Percentiles rank a stretch among this genome's conserved stretches.
Evolutionary conservation across 1,140 invertebrate genomes (phyloP).

Genomic region (Procambarus virginalis): DNA sequence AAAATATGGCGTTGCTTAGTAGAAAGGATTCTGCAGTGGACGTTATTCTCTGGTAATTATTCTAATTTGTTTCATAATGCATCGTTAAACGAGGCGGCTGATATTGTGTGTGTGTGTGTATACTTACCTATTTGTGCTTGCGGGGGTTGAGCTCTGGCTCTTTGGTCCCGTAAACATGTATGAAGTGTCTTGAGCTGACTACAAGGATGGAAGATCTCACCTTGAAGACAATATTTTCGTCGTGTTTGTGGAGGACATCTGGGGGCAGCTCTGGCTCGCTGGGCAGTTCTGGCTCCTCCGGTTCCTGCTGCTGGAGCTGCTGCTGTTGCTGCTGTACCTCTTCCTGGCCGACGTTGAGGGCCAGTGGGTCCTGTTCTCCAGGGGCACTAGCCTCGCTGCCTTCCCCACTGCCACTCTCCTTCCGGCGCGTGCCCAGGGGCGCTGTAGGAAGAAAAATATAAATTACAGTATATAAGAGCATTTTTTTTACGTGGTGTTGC

Average conservation of each 20-base stretch:
- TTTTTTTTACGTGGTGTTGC: too few species aligned
- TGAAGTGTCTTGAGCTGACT: too few species aligned
- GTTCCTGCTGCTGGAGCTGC: constrained; percentile 43
- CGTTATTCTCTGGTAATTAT: too few species aligned
- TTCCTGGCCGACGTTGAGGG: neutral
- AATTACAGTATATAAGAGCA: too few species aligned
- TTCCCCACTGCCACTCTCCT: neutral
- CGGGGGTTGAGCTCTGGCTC: too few species aligned
- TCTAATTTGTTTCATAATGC: too few species aligned
- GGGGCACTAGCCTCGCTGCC: neutral
- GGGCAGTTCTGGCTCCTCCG: constrained; percentile 67
- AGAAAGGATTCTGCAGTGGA: too few species aligned
- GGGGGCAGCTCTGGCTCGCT: constrained; percentile 71
- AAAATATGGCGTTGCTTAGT: too few species aligned
- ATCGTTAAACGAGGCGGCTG: too few species aligned
- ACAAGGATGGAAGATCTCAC: neutral
- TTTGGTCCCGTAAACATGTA: too few species aligned
- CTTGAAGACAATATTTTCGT: constrained; percentile 69
- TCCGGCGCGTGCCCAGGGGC: constrained; percentile 13
- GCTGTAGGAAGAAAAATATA: neutral
- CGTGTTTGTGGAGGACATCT: constrained; percentile 65
- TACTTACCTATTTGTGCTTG: too few species aligned
- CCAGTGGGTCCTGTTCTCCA: constrained; percentile 39
- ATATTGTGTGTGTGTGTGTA: too few species aligned
- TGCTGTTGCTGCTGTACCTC: neutral